These are phyloP conservation scores for Plecturocebus donacophilus DNA, from an alignment of 2,113 vertebrate genomes.

Conservation along the genomic window DNA sequence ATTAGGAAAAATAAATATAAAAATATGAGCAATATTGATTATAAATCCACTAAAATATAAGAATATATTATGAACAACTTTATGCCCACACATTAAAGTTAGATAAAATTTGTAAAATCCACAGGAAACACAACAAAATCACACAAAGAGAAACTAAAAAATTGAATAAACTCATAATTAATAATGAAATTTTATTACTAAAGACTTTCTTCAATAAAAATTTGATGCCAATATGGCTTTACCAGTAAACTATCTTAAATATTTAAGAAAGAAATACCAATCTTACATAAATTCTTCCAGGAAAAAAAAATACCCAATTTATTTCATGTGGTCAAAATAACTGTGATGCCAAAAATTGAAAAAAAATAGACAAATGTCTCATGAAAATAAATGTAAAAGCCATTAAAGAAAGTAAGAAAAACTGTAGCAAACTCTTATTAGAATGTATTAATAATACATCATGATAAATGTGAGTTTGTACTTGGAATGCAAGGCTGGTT, in stretches of 20 bases:
- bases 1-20: not conserved
- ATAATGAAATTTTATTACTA: not conserved
- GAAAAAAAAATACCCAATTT: not conserved
- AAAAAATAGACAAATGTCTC: not conserved
- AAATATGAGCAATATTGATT: not conserved
- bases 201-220: not conserved
- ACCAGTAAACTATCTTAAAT: not conserved
- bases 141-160: not conserved
- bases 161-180: not conserved
- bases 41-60: not conserved
- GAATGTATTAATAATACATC: not conserved
- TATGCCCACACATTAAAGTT: not conserved
- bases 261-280: not conserved
- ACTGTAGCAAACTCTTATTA: not conserved
- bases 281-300: not conserved
- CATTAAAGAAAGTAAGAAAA: not conserved
- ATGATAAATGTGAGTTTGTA: not conserved
- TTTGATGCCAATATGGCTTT: not conserved
- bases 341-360: not conserved
- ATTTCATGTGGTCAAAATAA: not conserved
- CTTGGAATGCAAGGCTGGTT: not conserved
- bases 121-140: not conserved
- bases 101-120: not conserved
- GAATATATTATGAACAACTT: not conserved
- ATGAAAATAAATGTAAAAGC: not conserved